phyloP scores from a whole-genome alignment of 2,797 vertebrate genomes.

The Eulemur albifrons region DNA sequence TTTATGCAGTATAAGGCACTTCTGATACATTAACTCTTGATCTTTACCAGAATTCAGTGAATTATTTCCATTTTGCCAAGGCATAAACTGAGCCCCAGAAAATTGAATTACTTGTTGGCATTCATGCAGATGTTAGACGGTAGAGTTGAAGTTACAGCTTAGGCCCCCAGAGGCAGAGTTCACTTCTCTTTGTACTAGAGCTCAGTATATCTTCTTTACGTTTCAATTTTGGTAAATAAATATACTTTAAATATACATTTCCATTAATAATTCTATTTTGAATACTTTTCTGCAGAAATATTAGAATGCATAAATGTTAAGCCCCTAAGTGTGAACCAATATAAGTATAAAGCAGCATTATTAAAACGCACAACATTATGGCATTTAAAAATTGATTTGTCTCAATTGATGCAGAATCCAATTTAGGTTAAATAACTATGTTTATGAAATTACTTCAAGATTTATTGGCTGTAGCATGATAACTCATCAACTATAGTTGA shows the following conservation, averaged over 20 bases:
- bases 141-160: neutral
- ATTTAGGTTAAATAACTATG: conserved; percentile 80
- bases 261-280: neutral
- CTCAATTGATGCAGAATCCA: conserved; percentile 76
- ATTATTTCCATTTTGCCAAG: conserved; percentile 4
- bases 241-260: neutral
- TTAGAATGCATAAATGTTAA: conserved; percentile 19
- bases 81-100: neutral
- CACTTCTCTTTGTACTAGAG: neutral
- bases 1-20: neutral
- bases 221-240: conserved; percentile 5
- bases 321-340: conserved; percentile 54
- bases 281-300: conserved; percentile 32
- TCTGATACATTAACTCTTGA: neutral
- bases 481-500: conserved; percentile 78
- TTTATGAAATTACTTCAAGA: conserved; percentile 80
- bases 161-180: neutral
- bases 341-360: conserved; percentile 61
- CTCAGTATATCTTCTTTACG: neutral
- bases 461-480: conserved; percentile 74
- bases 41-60: neutral
- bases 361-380: conserved; percentile 68
- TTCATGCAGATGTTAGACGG: neutral
- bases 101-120: neutral
- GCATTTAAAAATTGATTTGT: conserved; percentile 79